Conservation (phyloP, 1,140 invertebrate genomes). For the Bombyx mandarina region DNA sequence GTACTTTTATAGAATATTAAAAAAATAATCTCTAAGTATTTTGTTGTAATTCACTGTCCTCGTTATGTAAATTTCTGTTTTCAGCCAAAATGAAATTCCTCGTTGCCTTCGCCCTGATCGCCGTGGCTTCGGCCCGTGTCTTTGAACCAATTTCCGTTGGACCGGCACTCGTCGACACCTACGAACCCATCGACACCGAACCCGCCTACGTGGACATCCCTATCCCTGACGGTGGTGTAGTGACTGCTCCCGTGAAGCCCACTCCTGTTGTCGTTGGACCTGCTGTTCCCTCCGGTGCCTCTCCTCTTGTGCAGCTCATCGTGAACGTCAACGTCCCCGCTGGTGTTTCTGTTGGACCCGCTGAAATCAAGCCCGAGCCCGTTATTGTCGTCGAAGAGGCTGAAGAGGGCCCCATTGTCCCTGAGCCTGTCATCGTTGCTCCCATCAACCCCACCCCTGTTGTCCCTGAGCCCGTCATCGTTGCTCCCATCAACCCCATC, state of each 20-base stretch:
- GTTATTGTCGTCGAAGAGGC: background rate
- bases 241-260: constrained; percentile 3
- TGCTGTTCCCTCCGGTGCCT: background rate
- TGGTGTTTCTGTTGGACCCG: constrained; percentile 2
- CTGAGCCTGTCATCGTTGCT: background rate
- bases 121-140: constrained; percentile 26
- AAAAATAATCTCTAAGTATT: no score
- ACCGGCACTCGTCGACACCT: constrained; percentile 6
- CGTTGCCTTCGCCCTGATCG: constrained; percentile 28
- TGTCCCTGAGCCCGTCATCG: background rate
- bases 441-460: background rate
- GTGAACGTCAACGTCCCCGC: constrained; percentile 10
- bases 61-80: background rate
- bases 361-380: constrained; percentile 7
- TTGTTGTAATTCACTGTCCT: no score
- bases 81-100: constrained; percentile 28
- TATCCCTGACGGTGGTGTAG: constrained; percentile 4
- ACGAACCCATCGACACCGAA: no score
- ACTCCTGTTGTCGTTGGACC: background rate
- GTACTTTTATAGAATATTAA: no score
- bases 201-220: background rate
- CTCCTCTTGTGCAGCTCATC: constrained; percentile 14
- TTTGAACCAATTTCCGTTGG: constrained; percentile 13
- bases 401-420: background rate
- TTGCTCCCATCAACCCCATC: background rate